Base-by-base conservation (phyloP, 1,140 invertebrate species). In the Lordiphosa mommai region DNA sequence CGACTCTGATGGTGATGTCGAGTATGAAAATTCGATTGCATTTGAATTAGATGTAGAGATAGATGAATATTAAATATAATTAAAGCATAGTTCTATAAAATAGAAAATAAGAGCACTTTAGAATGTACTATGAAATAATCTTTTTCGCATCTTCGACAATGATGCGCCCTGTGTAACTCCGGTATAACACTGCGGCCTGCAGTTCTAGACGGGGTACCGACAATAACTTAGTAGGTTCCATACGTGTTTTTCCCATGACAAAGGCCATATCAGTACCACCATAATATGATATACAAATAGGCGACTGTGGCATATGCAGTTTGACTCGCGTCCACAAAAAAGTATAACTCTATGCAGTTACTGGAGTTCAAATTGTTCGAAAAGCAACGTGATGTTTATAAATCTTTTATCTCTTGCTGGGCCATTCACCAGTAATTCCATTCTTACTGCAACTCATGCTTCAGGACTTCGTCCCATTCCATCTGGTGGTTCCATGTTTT, bases 221-320 rank as follows among this genome's bases (percentile, higher is more conserved):
- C 4, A 43, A 3, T 4, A 43, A 12, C 9, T 29, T 43, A 4
- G 17, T 43, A 2, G 40, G 40, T 4, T 14, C 17, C 9, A 20
- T 4, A 20, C 40, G 40, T 23, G 40, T 43, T 43, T 43, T 43
- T 9, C 17, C 12, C 40, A 43, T 43, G 17, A 23, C 16, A 16
- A 43, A 6, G 7, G 10, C 40, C 10, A 14, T 4, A 3, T 23
- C 9, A 9, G 8, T 4, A 2, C 4, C 8, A 43, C 16, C 4
- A 10, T n/a, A 3, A 43, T 12, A 3, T 17, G 40, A n/a, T n/a
- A n/a, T n/a, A n/a, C 10, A 29, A 20, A 23, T 43, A 43, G 8
- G 17, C 40, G 4, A 14, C 40, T 4, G 40, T 17, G 5, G 40
- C 40, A 43, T 20, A 43, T n/a, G 40, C 40, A 0, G 5, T 9